Conservation (phyloP, 2,888 invertebrate genomes). For the Volucella zonaria region DNA sequence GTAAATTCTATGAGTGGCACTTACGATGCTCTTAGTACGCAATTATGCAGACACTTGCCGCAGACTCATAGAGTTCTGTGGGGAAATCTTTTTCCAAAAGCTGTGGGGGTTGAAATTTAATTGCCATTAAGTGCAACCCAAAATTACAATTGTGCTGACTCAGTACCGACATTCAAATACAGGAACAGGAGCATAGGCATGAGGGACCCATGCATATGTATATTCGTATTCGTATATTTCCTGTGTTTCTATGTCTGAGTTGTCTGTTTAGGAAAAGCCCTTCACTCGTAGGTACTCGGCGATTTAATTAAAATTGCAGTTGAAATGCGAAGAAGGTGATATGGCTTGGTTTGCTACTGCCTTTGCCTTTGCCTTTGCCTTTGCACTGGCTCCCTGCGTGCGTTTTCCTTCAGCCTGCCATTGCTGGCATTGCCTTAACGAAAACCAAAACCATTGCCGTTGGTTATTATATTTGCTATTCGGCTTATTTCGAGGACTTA, state of each 20-base stretch:
- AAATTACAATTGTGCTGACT: slow-evolving; percentile 72
- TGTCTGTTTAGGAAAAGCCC: slow-evolving; percentile 37
- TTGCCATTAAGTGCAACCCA: slow-evolving; percentile 73
- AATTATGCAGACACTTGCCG: slow-evolving; percentile 73
- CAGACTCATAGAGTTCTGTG: slow-evolving; percentile 33
- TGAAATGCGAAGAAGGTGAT: slow-evolving; percentile 39
- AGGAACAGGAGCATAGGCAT: slow-evolving; percentile 5
- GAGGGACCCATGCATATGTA: background rate
- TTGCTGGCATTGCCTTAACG: too few species aligned
- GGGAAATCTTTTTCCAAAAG: slow-evolving; percentile 24
- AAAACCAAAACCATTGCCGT: slow-evolving; percentile 6
- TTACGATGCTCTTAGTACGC: slow-evolving; percentile 71
- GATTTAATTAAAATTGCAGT: slow-evolving; percentile 71
- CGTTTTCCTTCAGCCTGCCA: slow-evolving; percentile 39
- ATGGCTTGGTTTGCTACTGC: background rate
- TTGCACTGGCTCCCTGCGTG: slow-evolving; percentile 9
- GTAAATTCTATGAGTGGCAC: slow-evolving; percentile 64
- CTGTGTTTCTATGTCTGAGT: background rate
- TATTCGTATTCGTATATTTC: background rate
- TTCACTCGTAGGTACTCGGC: slow-evolving; percentile 46
- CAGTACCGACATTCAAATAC: slow-evolving; percentile 38
- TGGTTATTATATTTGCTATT: slow-evolving; percentile 46
- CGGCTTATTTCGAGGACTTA: slow-evolving; percentile 58
- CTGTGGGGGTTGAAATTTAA: slow-evolving; percentile 65
- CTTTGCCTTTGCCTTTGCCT: background rate